Conservation (phyloP, 2,113 vertebrate species). For the Rissa tridactyla region DNA sequence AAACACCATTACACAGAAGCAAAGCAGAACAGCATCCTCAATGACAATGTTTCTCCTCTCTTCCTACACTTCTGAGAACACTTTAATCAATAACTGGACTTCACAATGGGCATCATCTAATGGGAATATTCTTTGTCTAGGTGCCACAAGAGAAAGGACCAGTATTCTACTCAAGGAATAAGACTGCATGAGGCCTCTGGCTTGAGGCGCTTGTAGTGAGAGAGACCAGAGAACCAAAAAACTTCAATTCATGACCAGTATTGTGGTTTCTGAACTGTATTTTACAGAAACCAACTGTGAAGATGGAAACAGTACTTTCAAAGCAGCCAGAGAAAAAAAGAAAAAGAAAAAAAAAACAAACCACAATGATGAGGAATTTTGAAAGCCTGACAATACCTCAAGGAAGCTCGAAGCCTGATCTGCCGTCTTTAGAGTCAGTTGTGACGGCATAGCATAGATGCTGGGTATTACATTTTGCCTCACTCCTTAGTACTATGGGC, state of each 20-base stretch:
- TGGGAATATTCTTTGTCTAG: not conserved
- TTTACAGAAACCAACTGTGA: not conserved
- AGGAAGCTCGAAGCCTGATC: not conserved
- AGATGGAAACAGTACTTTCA: not conserved
- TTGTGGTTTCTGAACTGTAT: not conserved
- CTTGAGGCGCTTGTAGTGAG: not conserved
- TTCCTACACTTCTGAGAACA: not conserved
- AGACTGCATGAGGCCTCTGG: not conserved
- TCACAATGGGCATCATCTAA: not conserved
- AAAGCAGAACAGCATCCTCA: not conserved
- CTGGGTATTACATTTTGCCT: not conserved
- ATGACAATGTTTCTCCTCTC: not conserved
- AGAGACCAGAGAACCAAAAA: not conserved
- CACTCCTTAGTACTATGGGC: not conserved
- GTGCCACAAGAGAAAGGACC: not conserved
- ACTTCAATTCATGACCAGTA: not conserved
- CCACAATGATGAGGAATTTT: not conserved
- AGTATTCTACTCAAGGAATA: not conserved
- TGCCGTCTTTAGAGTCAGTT: not conserved
- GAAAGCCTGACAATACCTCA: not conserved
- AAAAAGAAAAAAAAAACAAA: not conserved
- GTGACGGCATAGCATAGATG: not conserved
- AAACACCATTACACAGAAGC: not conserved
- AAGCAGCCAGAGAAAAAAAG: not conserved
- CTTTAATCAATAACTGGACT: not conserved